These are phyloP conservation scores for Sebastes glaucus DNA, from an alignment of 2,797 vertebrate species.

Conservation along the genomic window DNA sequence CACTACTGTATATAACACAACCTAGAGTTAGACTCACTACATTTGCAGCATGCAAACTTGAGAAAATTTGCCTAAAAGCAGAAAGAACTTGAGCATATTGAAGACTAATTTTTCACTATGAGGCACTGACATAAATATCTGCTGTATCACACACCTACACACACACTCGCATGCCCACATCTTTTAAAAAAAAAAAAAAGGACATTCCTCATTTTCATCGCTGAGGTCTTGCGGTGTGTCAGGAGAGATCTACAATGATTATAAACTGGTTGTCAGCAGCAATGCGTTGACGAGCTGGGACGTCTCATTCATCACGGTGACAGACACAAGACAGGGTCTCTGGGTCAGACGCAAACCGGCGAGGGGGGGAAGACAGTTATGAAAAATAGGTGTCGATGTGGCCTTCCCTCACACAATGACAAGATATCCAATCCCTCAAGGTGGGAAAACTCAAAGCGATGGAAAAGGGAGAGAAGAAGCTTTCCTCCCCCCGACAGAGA, in stretches of 20 bases:
- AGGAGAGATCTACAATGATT: conserved; percentile 32
- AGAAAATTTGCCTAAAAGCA: neutral
- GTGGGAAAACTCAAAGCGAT: neutral
- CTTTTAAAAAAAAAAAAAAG: neutral
- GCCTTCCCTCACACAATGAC: conserved; percentile 46
- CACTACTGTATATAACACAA: neutral
- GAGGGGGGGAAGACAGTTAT: neutral
- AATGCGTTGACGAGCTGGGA: conserved; percentile 6
- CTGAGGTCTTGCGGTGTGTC: conserved; percentile 26
- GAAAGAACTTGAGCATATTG: neutral
- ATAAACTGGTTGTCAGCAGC: conserved; percentile 49
- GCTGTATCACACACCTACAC: neutral
- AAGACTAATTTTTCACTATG: neutral
- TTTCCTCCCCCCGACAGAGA: neutral
- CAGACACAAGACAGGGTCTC: conserved; percentile 34
- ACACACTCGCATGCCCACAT: neutral
- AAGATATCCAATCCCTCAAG: conserved; percentile 29
- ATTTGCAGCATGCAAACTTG: neutral
- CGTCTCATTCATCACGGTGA: conserved; percentile 55
- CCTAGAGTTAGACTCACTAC: neutral
- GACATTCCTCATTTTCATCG: conserved; percentile 17
- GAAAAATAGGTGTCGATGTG: conserved; percentile 32
- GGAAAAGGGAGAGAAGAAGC: neutral
- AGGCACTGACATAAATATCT: conserved; percentile 3
- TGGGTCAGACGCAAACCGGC: conserved; percentile 16